These are phyloP conservation scores for Lipophrys pholis DNA, from an alignment of 2,113 vertebrate genomes.

Conservation along the genomic window DNA sequence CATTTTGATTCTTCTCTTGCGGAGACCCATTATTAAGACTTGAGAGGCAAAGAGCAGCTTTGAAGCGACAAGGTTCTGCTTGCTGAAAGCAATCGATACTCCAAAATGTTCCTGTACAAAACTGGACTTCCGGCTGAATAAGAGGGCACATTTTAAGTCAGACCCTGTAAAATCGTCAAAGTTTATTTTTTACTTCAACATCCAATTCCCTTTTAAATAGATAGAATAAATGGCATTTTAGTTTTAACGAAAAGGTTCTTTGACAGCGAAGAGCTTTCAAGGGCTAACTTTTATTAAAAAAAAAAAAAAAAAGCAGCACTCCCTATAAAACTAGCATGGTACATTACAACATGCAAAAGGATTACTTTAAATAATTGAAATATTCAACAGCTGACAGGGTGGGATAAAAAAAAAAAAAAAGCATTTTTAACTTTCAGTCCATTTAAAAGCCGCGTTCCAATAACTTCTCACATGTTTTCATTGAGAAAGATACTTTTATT, in stretches of 20 bases:
- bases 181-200: constrained; percentile 59
- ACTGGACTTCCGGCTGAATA: constrained; percentile 67
- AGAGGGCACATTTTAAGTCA: constrained; percentile 69
- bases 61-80: constrained; percentile 72
- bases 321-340: constrained; percentile 49
- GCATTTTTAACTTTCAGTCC: constrained; percentile 56
- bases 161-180: constrained; percentile 65
- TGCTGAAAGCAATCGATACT: constrained; percentile 66
- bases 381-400: constrained; percentile 51
- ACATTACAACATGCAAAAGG: constrained; percentile 45
- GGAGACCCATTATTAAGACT: constrained; percentile 55
- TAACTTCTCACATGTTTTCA: constrained; percentile 69
- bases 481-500: constrained; percentile 77
- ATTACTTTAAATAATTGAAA: constrained; percentile 68
- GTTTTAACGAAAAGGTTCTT: constrained; percentile 39
- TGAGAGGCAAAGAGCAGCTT: constrained; percentile 56
- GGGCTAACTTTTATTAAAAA: constrained; percentile 45
- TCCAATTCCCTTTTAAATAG: constrained; percentile 52
- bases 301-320: constrained; percentile 46
- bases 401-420: constrained; percentile 52
- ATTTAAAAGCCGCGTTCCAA: constrained; percentile 65
- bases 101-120: constrained; percentile 68
- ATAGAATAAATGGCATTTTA: constrained; percentile 38
- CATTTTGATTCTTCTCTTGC: constrained; percentile 62
- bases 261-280: constrained; percentile 6